Evolutionary conservation across 2,113 vertebrate genomes (phyloP).

Genomic region (Brachionichthys hirsutus): DNA sequence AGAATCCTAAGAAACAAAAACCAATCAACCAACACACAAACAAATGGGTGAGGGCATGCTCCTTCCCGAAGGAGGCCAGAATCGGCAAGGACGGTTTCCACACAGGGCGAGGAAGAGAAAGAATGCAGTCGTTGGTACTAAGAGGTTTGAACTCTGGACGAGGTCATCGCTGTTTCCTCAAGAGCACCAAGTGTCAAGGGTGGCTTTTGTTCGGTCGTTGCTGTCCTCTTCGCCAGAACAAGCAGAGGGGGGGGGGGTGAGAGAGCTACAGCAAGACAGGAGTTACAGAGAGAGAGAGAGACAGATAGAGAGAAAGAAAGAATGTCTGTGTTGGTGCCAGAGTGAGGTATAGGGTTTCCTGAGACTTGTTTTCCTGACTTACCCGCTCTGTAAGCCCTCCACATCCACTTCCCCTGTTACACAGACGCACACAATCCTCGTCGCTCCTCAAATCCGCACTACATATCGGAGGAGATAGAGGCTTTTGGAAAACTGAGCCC

Average conservation of each 20-base stretch:
- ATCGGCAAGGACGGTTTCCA: not conserved
- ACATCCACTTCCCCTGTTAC: slow-evolving; percentile 61
- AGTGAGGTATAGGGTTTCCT: slow-evolving; percentile 71
- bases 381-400: slow-evolving; percentile 63
- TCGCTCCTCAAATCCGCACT: slow-evolving; percentile 62
- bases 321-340: slow-evolving; percentile 63
- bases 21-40: too few species aligned
- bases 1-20: too few species aligned
- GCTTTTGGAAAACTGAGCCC: slow-evolving; percentile 70
- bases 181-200: slow-evolving; percentile 38
- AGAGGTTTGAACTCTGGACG: slow-evolving; percentile 18
- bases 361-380: slow-evolving; percentile 72
- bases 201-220: slow-evolving; percentile 40
- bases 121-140: not conserved
- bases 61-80: not conserved
- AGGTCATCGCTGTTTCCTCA: slow-evolving; percentile 47
- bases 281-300: slow-evolving; percentile 19
- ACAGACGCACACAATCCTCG: slow-evolving; percentile 19
- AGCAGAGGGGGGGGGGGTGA: slow-evolving; percentile 19
- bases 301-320: slow-evolving; percentile 49
- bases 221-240: slow-evolving; percentile 15
- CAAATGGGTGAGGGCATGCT: too few species aligned
- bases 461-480: slow-evolving; percentile 71
- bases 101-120: not conserved
- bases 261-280: slow-evolving; percentile 34